Conservation (phyloP, 2,113 vertebrate species). For the Labeo rohita region DNA sequence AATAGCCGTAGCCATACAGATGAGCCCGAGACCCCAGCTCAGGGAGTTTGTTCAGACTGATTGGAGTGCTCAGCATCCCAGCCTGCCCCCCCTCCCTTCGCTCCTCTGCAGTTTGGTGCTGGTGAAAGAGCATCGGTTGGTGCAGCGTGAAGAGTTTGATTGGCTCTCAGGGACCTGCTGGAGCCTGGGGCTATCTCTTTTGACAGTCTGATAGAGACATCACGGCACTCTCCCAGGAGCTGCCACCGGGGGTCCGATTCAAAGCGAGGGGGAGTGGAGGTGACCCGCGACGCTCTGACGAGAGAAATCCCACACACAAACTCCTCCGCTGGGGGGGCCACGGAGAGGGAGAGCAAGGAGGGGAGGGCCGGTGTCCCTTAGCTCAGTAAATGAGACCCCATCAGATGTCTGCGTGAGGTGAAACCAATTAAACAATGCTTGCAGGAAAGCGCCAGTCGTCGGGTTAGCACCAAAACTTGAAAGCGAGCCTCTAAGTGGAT, state of each 20-base stretch:
- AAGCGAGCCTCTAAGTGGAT: constrained; percentile 47
- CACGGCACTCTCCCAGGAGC: constrained; percentile 80
- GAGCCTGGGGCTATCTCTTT: constrained; percentile 81
- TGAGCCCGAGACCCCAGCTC: constrained; percentile 63
- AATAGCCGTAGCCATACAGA: constrained; percentile 53
- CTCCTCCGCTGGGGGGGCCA: constrained; percentile 58
- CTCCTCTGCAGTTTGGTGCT: constrained; percentile 69
- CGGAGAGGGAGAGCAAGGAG: constrained; percentile 21
- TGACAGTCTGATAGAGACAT: constrained; percentile 86
- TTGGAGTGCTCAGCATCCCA: constrained; percentile 62
- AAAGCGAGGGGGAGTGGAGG: constrained; percentile 80
- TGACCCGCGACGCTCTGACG: constrained; percentile 75
- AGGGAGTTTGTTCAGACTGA: constrained; percentile 70
- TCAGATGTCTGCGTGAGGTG: constrained; percentile 71
- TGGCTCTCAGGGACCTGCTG: constrained; percentile 78
- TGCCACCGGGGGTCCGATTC: constrained; percentile 81
- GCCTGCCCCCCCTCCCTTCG: constrained; percentile 37
- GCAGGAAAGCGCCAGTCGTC: constrained; percentile 63
- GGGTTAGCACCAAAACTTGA: constrained; percentile 45
- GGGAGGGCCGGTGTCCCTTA: constrained; percentile 49
- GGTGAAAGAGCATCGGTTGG: constrained; percentile 80
- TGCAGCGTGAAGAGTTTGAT: constrained; percentile 81
- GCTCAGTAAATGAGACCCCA: constrained; percentile 67
- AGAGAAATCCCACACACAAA: constrained; percentile 77
- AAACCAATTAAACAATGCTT: constrained; percentile 75